Conservation (phyloP, 2,888 invertebrate genomes). For the Idaea aversata region DNA sequence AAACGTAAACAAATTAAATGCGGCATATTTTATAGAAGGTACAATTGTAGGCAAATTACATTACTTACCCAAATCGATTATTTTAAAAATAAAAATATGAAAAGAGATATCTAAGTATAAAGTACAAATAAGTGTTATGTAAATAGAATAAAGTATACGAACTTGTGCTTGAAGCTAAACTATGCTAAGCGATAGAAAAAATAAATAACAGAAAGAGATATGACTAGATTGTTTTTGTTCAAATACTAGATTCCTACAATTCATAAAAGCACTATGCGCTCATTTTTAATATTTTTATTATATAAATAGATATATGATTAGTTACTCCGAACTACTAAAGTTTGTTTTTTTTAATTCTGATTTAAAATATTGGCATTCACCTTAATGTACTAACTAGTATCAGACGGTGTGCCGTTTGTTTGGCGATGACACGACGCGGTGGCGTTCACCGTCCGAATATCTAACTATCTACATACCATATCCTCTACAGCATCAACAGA, state of each 20-base stretch:
- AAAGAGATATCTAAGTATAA: conserved; percentile 31
- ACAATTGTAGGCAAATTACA: conserved; percentile 12
- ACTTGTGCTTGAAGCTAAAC: conserved; percentile 78
- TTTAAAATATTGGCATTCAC: conserved; percentile 78
- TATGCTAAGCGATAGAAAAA: conserved; percentile 78
- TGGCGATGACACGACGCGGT: conserved; percentile 22
- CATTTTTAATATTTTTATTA: conserved; percentile 75
- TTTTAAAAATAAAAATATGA: conserved; percentile 32
- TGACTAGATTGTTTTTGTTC: conserved; percentile 77
- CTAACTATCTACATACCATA: conserved; percentile 41
- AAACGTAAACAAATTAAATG: conserved; percentile 6
- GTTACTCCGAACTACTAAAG: conserved; percentile 71
- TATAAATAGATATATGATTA: conserved; percentile 79
- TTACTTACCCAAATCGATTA: conserved; percentile 24
- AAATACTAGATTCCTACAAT: conserved; percentile 72
- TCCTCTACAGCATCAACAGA: conserved; percentile 45
- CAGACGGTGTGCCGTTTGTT: conserved; percentile 43
- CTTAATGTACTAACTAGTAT: conserved; percentile 68
- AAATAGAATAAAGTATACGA: conserved; percentile 45
- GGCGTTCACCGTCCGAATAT: conserved; percentile 46
- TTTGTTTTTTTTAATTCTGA: conserved; percentile 64
- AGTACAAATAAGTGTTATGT: conserved; percentile 37
- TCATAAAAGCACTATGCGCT: conserved; percentile 80
- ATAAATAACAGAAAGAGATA: conserved; percentile 74
- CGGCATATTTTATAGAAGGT: conserved; percentile 17